A percentile compares a stretch with the other conserved stretches of the same genome.
These are phyloP conservation scores for Lepidurus apus DNA, from an alignment of 1,140 invertebrate species.

Conservation along the genomic window DNA sequence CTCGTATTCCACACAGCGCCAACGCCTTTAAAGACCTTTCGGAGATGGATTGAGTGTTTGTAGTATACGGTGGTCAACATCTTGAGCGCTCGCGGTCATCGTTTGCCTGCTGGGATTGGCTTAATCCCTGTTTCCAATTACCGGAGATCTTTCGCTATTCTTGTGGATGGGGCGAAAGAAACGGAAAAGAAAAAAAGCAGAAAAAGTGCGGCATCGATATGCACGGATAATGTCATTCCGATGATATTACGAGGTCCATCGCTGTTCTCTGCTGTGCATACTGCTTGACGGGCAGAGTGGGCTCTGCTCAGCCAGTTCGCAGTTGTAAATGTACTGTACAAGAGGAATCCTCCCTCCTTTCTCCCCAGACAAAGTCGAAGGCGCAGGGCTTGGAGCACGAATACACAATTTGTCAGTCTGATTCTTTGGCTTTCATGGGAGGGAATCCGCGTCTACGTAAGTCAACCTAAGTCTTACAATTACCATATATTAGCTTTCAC, in stretches of 20 bases:
- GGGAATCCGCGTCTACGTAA: background rate
- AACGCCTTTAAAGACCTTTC: background rate
- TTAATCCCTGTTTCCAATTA: too few species aligned
- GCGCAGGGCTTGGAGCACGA: background rate
- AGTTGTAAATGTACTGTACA: too few species aligned
- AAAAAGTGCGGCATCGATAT: too few species aligned
- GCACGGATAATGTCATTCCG: too few species aligned
- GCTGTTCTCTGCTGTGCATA: too few species aligned
- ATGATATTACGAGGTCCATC: too few species aligned
- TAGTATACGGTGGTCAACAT: background rate
- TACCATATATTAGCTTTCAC: constrained; percentile 15
- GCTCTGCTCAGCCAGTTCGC: background rate
- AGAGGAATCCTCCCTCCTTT: too few species aligned
- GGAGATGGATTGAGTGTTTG: background rate
- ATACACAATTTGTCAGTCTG: constrained; percentile 9
- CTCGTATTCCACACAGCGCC: background rate
- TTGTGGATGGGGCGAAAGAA: too few species aligned
- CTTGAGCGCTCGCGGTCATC: background rate
- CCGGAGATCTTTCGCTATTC: too few species aligned
- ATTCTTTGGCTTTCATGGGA: background rate
- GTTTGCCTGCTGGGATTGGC: too few species aligned
- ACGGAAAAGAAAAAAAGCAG: too few species aligned
- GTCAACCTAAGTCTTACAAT: constrained; percentile 15
- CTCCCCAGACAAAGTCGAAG: background rate
- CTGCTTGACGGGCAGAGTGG: background rate